Evolutionary conservation across 2,797 vertebrate genomes (phyloP), one percentile per base, ranked within the genome.

Genomic region (Clarias pachynema): DNA sequence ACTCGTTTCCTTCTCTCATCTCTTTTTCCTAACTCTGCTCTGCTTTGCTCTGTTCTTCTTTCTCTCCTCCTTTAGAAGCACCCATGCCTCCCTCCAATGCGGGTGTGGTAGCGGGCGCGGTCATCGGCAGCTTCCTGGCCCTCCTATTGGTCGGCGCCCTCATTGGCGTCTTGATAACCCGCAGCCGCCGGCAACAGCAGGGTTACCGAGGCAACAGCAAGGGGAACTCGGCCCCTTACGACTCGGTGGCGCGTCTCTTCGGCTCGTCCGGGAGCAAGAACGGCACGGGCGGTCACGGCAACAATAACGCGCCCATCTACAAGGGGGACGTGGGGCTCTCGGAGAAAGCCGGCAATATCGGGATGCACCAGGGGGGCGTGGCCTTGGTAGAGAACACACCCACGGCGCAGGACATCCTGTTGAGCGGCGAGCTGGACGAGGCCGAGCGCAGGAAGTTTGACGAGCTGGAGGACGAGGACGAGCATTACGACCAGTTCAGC

Each of bases 51-150:
- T 77, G 77, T 26, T 60, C 22, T 81, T 77, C 87, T 87, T 89
- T 70, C 87, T 75, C 83, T 72, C 88, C 62, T 77, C 79, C 79
- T 89, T 90, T 87, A 96, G 95, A 96, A 90, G 93, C 94, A 90
- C 70, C 91, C 84, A 89, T 89, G 88, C 91, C 88, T 86, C 86
- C 92, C 31, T 92, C 95, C 91, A 95, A 95, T 79, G 90, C 89
- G 1, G 96, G 97, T 82, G 93, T 96, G 88, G 93, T 97, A 90
- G 96, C 95, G 1, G 96, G 95, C 87, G 96, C 95, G 84, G 94
- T 96, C 90, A 96, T 97, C 91, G 96, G 95, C 91, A 95, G 95
- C 90, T 92, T 96, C 84, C 95, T 97, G 92, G 95, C 93, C 84
- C 89, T 97, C 87, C 93, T 96, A 86, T 91, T 97, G 92, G 93